Evolutionary conservation across 2,113 vertebrate genomes (phyloP), one percentile per base, ranked within the genome.

Genomic region (Emydura subglobosa): DNA sequence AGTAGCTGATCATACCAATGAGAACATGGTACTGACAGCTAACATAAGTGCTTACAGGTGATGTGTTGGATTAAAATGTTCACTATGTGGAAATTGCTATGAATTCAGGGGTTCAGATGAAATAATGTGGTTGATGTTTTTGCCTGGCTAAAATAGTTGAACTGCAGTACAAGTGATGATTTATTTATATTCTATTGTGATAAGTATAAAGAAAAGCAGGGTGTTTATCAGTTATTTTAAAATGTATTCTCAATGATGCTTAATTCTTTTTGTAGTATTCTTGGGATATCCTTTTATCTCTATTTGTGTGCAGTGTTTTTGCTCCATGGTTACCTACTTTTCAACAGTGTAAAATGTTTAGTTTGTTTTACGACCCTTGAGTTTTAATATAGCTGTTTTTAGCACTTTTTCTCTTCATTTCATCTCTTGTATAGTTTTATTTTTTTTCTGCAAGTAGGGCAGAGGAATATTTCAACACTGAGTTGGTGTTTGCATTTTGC

Each of bases 331-430:
- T 85, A 59, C 13, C 1, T 16, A 5, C 51, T 86, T 49, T 85
- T 89, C n/a, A 72, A 10, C 19, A 21, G 19, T 88, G 53, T 29
- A 72, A 79, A 25, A 2, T 68, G 21, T 3, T 49, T 25, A 59
- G 25, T 2, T 87, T 76, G 92, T 61, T 14, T 4, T 95, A 11
- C 74, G 5, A 51, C 82, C n/a, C 59, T 90, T 94, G 42, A 34
- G 68, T 91, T 86, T 79, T 79, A 65, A 0, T 93, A 39, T 0
- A 1, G 8, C 2, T 80, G 7, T 76, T 24, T 86, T 87, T 39
- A 39, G 31, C 47, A 21, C 80, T 92, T 24, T 31, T 90, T 5
- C 2, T 65, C 3, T 65, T 49, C n/a, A 29, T 79, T 85, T 61
- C 51, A 12, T 85, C 87, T 82, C 39, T 55, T 29, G 22, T 78